phyloP scores from a whole-genome alignment of 1,140 invertebrate species.

The Ostrea edulis region DNA sequence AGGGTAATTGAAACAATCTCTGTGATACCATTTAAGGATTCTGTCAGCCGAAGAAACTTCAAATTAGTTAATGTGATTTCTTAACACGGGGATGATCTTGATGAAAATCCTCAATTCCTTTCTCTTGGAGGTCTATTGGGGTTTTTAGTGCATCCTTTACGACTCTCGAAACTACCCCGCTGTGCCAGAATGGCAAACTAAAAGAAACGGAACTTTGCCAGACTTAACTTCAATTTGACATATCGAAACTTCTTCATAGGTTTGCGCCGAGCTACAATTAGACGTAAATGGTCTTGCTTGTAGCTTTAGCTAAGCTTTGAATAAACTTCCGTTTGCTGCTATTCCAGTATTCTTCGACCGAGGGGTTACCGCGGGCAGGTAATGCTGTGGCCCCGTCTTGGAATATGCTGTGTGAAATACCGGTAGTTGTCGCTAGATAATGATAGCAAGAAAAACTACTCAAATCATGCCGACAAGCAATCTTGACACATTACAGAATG shows the following conservation, averaged over 20 bases:
- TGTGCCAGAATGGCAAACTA: background rate
- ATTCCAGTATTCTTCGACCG: background rate
- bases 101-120: background rate
- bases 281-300: constrained; percentile 32
- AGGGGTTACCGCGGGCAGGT: constrained; percentile 14
- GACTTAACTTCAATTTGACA: constrained; percentile 20
- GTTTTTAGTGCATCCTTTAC: background rate
- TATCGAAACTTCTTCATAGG: constrained; percentile 29
- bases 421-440: background rate
- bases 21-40: background rate
- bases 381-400: background rate
- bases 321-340: background rate
- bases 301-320: constrained; percentile 34
- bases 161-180: background rate
- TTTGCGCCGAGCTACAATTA: constrained; percentile 22
- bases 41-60: background rate
- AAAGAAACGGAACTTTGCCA: constrained; percentile 15
- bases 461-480: background rate
- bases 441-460: background rate
- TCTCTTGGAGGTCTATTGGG: background rate
- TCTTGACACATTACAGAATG: constrained; percentile 32
- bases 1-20: background rate
- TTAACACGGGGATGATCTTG: background rate
- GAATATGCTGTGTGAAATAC: background rate
- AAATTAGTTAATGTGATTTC: constrained; percentile 2